Evolutionary conservation across 2,888 invertebrate species (phyloP).

Genomic region (Spialia ferax): DNA sequence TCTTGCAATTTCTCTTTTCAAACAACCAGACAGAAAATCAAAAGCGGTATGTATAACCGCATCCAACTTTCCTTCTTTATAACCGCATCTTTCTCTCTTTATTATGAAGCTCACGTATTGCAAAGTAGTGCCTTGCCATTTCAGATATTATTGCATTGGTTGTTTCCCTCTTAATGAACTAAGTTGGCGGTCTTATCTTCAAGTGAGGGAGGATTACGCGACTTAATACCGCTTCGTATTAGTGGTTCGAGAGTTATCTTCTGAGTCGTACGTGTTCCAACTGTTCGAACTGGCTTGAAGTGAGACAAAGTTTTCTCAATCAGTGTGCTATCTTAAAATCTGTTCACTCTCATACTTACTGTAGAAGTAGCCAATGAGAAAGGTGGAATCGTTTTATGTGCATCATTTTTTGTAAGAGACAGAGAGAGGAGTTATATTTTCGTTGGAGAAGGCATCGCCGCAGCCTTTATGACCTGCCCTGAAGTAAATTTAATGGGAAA

Average conservation of each 20-base stretch:
- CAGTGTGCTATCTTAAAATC: neutral
- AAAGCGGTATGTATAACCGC: too few species aligned
- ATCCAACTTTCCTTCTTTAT: neutral
- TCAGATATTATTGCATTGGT: constrained; percentile 33
- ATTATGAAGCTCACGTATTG: constrained; percentile 24
- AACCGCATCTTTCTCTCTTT: neutral
- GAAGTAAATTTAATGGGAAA: too few species aligned
- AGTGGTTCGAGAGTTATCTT: constrained; percentile 2
- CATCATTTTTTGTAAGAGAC: too few species aligned
- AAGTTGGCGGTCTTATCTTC: constrained; percentile 33
- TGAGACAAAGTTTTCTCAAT: neutral
- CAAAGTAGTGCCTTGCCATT: constrained; percentile 15
- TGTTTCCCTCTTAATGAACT: constrained; percentile 32
- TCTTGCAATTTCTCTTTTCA: too few species aligned
- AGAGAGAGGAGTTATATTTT: too few species aligned
- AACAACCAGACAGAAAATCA: too few species aligned
- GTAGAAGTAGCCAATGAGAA: neutral
- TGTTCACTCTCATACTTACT: neutral
- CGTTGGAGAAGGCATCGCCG: too few species aligned
- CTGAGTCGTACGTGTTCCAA: constrained; percentile 3
- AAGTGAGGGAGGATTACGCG: constrained; percentile 21
- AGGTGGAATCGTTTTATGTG: too few species aligned
- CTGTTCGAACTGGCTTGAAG: neutral
- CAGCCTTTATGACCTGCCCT: too few species aligned
- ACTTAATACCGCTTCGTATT: constrained; percentile 20